phyloP scores from a whole-genome alignment of 2,888 invertebrate species.

The Brenthis ino region DNA sequence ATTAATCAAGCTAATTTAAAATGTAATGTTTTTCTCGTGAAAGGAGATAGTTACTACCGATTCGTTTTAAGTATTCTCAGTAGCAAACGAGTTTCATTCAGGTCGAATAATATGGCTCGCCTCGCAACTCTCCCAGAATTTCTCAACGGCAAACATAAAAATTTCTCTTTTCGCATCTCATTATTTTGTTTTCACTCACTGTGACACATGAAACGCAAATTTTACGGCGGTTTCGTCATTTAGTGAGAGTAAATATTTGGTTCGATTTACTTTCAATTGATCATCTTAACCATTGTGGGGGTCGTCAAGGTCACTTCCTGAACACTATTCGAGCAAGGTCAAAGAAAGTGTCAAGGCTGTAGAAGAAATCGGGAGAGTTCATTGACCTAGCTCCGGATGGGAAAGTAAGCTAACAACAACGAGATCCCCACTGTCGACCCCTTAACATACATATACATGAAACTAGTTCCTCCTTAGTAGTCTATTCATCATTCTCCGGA shows the following conservation, averaged over 20 bases:
- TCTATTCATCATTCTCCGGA: conserved; percentile 47
- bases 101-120: conserved; percentile 66
- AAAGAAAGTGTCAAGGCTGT: conserved; percentile 81
- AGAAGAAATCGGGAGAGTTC: conserved; percentile 78
- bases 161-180: conserved; percentile 82
- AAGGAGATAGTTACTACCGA: conserved; percentile 48
- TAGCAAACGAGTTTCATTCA: conserved; percentile 72
- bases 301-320: conserved; percentile 68
- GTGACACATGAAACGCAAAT: conserved; percentile 68
- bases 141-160: conserved; percentile 75
- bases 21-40: conserved; percentile 47
- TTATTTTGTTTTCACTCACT: conserved; percentile 77
- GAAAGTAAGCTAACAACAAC: conserved; percentile 72
- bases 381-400: conserved; percentile 68
- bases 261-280: conserved; percentile 72
- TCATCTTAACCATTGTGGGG: conserved; percentile 47
- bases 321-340: conserved; percentile 64
- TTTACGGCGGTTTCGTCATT: conserved; percentile 67
- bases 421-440: conserved; percentile 62
- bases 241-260: conserved; percentile 74
- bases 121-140: conserved; percentile 75
- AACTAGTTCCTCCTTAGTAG: conserved; percentile 67
- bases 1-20: neutral
- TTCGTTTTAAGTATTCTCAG: conserved; percentile 56
- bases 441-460: conserved; percentile 72